Evolutionary conservation across 2,113 vertebrate genomes (phyloP), one percentile per base, ranked within the genome.

Genomic region (Sander lucioperca): DNA sequence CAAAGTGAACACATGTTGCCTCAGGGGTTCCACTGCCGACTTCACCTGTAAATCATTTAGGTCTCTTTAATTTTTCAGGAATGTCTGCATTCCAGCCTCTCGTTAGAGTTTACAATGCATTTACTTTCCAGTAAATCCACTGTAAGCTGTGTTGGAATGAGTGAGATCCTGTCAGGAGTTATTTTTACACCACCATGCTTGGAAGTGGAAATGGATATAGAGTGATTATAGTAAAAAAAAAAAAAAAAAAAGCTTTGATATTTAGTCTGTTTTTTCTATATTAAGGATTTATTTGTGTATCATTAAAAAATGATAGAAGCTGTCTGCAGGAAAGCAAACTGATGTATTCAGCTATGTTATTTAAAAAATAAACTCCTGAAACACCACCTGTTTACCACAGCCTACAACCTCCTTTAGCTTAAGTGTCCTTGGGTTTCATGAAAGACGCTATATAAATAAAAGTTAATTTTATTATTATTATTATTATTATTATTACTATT

Each of bases 91-190:
- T 88, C 67, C 86, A 66, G 45, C 56, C 77, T 54, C 82, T 83
- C 87, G 86, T 92, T 90, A 86, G 80, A 63, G 47, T 91, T 90
- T 86, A 89, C 43, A 50, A 53, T 80, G 62, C 59, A 88, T 79
- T 92, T 92, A 86, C 54, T 87, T 78, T 85, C 51, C 77, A 83
- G 59, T 93, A 92, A 91, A 91, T 89, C 68, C 30, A 45, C 73
- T 78, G 48, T 54, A 18, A 53, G 57, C 45, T 81, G 25, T 5
- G 5, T 50, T 64, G 23, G 27, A 50, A 48, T 70, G 15, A 66
- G 30, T 23, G 57, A 84, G 27, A 74, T 79, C 54, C 74, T 86
- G 71, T 79, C 33, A 16, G 74, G 51, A 88, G 56, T 39, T 43
- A 56, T 45, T 77, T 30, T 36, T 56, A 19, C 50, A 57, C 51